Conservation (phyloP, 2,797 vertebrate genomes). For the Sebastes taczanowskii region DNA sequence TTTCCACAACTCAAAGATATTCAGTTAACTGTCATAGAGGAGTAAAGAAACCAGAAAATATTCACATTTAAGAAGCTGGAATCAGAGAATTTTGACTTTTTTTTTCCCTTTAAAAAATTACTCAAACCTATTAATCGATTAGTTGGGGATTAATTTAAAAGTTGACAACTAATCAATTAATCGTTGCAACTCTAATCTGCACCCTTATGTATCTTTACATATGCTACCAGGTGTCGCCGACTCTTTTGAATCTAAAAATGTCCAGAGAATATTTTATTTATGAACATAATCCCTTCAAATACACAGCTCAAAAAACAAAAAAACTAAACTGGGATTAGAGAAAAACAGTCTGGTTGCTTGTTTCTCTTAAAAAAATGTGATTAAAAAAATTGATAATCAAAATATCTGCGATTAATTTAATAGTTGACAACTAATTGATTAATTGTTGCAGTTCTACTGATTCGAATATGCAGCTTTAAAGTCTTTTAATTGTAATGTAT, state of each 20-base stretch:
- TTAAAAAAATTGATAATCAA: no score
- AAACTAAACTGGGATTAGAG: neutral
- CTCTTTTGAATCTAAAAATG: neutral
- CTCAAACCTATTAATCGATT: neutral
- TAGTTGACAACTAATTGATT: no score
- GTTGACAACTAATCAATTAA: neutral
- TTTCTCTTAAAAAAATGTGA: no score
- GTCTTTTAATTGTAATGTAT: neutral
- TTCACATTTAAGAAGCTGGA: no score
- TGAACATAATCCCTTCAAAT: neutral
- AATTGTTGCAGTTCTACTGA: no score
- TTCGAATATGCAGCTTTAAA: neutral
- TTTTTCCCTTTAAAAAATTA: neutral
- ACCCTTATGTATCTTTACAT: no score
- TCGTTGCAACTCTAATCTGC: neutral
- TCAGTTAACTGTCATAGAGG: no score
- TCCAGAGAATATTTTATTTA: neutral
- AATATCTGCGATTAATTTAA: no score
- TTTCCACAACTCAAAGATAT: no score
- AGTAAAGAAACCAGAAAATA: no score
- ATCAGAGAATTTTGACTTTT: no score
- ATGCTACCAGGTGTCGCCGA: neutral
- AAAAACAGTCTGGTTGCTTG: neutral
- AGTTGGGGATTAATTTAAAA: neutral
- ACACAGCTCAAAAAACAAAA: neutral